Conservation (phyloP, 2,797 vertebrate species). For the Sparidentex hasta region DNA sequence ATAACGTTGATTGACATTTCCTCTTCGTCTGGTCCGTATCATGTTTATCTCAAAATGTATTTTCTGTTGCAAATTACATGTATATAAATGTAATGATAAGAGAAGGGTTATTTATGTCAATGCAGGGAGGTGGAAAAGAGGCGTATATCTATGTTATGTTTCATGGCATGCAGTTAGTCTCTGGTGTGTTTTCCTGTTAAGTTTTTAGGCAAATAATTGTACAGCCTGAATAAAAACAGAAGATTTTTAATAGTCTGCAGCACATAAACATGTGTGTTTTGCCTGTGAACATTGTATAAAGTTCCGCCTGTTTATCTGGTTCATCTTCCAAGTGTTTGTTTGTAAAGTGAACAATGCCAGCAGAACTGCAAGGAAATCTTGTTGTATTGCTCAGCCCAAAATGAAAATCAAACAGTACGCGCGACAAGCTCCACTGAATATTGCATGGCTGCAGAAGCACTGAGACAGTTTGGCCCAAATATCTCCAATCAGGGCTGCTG, state of each 20-base stretch:
- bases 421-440: background rate
- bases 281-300: background rate
- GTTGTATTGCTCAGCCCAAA: background rate
- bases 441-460: background rate
- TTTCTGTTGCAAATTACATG: background rate
- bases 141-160: background rate
- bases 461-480: background rate
- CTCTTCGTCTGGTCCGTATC: background rate
- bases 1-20: background rate
- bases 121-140: background rate
- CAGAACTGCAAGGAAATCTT: background rate
- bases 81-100: background rate
- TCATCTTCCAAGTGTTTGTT: background rate
- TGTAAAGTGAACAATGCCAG: background rate
- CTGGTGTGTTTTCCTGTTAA: background rate
- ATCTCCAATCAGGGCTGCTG: background rate
- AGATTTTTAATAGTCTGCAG: background rate
- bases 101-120: background rate
- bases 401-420: background rate
- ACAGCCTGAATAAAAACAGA: background rate
- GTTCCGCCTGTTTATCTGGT: background rate
- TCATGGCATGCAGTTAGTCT: too few species aligned
- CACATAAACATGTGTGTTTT: background rate
- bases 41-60: background rate
- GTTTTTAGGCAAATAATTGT: background rate